Evolutionary conservation across 2,113 vertebrate species (phyloP).

Genomic region (Nymphicus hollandicus): DNA sequence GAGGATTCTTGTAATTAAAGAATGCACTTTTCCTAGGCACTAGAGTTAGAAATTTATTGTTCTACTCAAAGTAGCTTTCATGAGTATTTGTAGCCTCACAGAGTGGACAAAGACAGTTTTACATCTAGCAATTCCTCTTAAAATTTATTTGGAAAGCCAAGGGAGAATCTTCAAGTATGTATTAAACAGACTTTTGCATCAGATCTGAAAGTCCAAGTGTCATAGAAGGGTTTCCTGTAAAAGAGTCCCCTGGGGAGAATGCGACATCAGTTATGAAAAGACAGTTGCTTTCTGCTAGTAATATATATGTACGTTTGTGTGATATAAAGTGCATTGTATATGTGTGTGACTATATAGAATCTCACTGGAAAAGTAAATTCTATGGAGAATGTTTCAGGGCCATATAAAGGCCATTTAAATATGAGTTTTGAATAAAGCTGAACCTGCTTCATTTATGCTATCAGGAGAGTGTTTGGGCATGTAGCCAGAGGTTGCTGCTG

Average conservation of each 20-base stretch:
- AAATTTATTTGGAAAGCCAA: neutral
- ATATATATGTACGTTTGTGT: neutral
- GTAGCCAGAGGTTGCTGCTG: neutral
- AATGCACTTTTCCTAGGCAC: neutral
- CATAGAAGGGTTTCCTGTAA: neutral
- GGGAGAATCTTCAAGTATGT: neutral
- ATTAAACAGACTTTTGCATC: neutral
- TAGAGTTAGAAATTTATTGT: neutral
- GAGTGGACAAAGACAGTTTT: neutral
- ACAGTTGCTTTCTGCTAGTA: neutral
- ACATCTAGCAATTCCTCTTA: neutral
- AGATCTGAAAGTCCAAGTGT: neutral
- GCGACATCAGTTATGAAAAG: neutral
- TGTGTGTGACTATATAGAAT: neutral
- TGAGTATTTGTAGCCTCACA: neutral
- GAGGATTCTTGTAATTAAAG: neutral
- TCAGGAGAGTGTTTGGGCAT: neutral
- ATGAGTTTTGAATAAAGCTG: neutral
- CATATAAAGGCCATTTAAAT: neutral
- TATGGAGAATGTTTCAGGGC: neutral
- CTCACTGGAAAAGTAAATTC: neutral
- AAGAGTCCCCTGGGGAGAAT: neutral
- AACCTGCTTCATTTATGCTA: neutral
- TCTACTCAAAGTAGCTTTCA: neutral
- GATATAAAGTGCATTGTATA: neutral